phyloP scores from a whole-genome alignment of 2,888 invertebrate genomes.

The Horisme vitalbata region DNA sequence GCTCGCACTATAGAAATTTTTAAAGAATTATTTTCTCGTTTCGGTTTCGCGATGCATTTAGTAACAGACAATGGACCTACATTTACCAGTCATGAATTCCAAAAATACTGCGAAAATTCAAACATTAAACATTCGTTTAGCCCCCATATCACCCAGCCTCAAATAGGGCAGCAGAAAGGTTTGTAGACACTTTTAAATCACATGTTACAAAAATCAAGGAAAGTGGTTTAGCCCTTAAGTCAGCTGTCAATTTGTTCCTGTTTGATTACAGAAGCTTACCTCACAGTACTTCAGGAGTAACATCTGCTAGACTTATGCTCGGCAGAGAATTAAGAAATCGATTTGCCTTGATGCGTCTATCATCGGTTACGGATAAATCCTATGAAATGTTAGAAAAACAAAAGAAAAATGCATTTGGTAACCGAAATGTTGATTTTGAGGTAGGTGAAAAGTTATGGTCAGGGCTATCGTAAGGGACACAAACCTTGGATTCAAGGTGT shows the following conservation, averaged over 20 bases:
- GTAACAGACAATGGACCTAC: background rate
- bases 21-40: slow-evolving; percentile 23
- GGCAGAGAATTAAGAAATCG: slow-evolving; percentile 4
- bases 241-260: background rate
- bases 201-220: background rate
- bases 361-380: background rate
- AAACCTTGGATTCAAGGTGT: background rate
- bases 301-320: background rate
- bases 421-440: background rate
- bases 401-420: background rate
- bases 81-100: background rate
- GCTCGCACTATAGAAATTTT: slow-evolving; percentile 22
- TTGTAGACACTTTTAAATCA: background rate
- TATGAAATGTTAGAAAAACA: background rate
- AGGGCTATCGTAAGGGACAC: background rate
- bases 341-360: background rate
- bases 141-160: background rate
- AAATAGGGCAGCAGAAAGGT: background rate
- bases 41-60: background rate
- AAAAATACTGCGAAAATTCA: background rate
- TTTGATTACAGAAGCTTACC: background rate
- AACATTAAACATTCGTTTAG: background rate
- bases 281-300: background rate
- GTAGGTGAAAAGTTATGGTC: background rate
- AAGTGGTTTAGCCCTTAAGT: background rate